A percentile compares a stretch with the other conserved stretches of the same genome.
These are phyloP conservation scores for Lathronympha strigana DNA, from an alignment of 2,888 invertebrate genomes.

Conservation along the genomic window DNA sequence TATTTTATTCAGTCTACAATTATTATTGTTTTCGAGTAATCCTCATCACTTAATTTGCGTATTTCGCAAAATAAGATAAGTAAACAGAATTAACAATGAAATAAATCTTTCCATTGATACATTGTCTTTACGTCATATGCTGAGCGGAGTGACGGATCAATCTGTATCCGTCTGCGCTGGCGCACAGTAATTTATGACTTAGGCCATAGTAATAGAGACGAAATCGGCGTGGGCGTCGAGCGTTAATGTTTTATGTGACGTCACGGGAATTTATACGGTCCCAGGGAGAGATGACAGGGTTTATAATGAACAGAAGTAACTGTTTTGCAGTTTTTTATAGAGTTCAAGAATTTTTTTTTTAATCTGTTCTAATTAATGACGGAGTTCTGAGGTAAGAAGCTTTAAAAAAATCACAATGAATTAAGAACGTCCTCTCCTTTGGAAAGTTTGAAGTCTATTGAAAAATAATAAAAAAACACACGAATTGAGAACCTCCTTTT, in stretches of 20 bases:
- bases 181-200: slow-evolving; percentile 22
- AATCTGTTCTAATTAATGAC: too few relatives aligned
- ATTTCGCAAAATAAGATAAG: too few relatives aligned
- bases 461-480: too few relatives aligned
- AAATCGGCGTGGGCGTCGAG: slow-evolving; percentile 16
- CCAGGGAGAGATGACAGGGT: neutral
- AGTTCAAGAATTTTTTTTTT: too few relatives aligned
- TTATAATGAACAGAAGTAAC: slow-evolving; percentile 8
- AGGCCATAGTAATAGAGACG: slow-evolving; percentile 22
- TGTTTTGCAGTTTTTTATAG: neutral
- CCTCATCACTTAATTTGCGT: too few relatives aligned
- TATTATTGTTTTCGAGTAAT: too few relatives aligned
- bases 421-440: too few relatives aligned
- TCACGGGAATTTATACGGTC: slow-evolving; percentile 23
- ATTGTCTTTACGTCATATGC: neutral
- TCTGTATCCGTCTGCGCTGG: slow-evolving; percentile 1
- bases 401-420: too few relatives aligned
- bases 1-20: too few relatives aligned
- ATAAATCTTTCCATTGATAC: slow-evolving; percentile 1
- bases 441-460: too few relatives aligned
- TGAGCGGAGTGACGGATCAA: neutral
- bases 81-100: neutral
- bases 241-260: slow-evolving; percentile 33
- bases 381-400: too few relatives aligned
- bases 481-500: too few relatives aligned